Evolutionary conservation across 2,888 invertebrate species (phyloP).

Genomic region (Mythimna ferrago): DNA sequence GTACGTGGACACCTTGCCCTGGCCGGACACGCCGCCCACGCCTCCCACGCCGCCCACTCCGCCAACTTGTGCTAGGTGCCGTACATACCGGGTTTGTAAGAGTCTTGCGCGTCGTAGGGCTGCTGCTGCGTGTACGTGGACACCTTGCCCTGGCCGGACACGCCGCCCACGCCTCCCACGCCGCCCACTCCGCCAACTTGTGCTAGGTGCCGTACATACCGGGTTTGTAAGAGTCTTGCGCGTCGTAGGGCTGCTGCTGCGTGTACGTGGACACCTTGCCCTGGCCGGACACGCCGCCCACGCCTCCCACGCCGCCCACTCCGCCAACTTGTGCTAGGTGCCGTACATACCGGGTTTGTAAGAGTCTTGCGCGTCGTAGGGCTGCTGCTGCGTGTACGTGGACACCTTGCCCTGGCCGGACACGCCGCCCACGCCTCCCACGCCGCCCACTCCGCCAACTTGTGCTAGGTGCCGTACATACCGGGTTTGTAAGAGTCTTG

Average conservation of each 20-base stretch:
- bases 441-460: constrained; percentile 78
- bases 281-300: constrained; percentile 83
- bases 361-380: constrained; percentile 85
- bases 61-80: too few species aligned
- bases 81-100: constrained; percentile 80
- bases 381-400: constrained; percentile 82
- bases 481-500: constrained; percentile 86
- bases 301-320: constrained; percentile 78
- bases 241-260: constrained; percentile 85
- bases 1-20: constrained; percentile 81
- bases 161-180: constrained; percentile 81
- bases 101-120: constrained; percentile 85
- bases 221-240: constrained; percentile 84
- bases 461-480: too few species aligned
- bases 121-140: constrained; percentile 82
- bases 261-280: constrained; percentile 83
- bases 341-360: constrained; percentile 81
- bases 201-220: too few species aligned
- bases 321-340: too few species aligned
- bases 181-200: constrained; percentile 78
- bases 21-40: constrained; percentile 84
- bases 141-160: constrained; percentile 83
- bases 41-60: constrained; percentile 79
- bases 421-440: constrained; percentile 82
- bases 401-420: constrained; percentile 82